Conservation (phyloP, 2,113 vertebrate genomes). For the Sisor rabdophorus region DNA sequence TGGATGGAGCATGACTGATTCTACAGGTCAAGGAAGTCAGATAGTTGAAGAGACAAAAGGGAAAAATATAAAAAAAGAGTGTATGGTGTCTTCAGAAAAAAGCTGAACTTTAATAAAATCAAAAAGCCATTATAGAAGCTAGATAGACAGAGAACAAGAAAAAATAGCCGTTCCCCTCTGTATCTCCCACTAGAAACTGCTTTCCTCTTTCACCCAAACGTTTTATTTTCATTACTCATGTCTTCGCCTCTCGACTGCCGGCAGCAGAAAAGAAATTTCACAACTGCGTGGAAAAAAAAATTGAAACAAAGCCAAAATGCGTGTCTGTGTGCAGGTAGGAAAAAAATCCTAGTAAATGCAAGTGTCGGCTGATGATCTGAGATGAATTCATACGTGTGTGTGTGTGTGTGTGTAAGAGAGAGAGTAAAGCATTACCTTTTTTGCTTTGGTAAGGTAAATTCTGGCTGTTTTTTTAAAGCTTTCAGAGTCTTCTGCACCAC, state of each 20-base stretch:
- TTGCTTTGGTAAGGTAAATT: conserved; percentile 68
- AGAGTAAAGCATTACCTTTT: conserved; percentile 60
- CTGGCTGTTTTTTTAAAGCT: conserved; percentile 65
- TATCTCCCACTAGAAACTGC: conserved; percentile 8
- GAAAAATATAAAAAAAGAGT: not conserved
- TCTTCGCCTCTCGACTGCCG: conserved; percentile 28
- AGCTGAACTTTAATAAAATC: conserved; percentile 23
- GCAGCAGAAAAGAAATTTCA: conserved; percentile 41
- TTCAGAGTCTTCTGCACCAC: conserved; percentile 63
- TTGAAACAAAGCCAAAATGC: conserved; percentile 29
- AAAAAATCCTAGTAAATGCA: conserved; percentile 11
- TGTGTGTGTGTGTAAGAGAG: conserved; percentile 19
- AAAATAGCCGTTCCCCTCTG: not conserved
- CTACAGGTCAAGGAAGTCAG: not conserved
- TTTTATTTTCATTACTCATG: conserved; percentile 43
- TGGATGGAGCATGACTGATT: conserved; percentile 20
- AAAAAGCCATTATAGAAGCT: conserved; percentile 10
- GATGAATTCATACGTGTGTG: not conserved
- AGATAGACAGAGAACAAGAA: not conserved
- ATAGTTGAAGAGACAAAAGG: not conserved
- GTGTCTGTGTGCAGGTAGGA: conserved; percentile 20
- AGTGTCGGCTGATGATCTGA: not conserved
- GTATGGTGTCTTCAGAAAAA: conserved; percentile 15
- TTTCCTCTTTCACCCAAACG: conserved; percentile 21
- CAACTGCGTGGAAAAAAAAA: conserved; percentile 1